Conservation (phyloP, 2,113 vertebrate genomes). For the Uropsilus gracilis region DNA sequence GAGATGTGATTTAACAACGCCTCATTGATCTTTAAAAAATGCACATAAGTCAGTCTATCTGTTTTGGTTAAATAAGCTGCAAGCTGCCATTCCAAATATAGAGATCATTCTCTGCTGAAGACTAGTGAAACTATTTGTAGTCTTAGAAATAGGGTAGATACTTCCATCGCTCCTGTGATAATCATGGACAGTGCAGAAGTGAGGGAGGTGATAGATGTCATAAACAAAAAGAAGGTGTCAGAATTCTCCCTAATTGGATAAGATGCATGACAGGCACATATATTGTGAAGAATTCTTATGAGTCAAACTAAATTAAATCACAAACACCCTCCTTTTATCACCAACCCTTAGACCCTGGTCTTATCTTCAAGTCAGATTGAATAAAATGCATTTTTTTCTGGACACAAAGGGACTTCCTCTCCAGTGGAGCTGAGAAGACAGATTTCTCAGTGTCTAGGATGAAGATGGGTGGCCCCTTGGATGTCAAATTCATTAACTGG, state of each 20-base stretch:
- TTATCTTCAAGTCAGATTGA: conserved; percentile 37
- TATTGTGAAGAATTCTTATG: background rate
- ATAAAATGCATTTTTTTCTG: conserved; percentile 32
- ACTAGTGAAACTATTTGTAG: background rate
- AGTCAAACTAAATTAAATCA: conserved; percentile 24
- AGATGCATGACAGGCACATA: background rate
- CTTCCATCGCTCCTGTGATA: background rate
- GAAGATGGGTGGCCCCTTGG: background rate
- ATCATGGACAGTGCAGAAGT: background rate
- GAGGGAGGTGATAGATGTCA: background rate
- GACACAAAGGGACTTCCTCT: background rate
- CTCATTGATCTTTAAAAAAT: background rate
- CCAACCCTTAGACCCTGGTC: background rate
- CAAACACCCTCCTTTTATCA: background rate
- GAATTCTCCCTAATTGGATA: background rate
- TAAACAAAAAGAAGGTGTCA: background rate
- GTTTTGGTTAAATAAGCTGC: background rate
- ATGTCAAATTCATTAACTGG: background rate
- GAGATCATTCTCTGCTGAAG: background rate
- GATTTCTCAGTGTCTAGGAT: background rate
- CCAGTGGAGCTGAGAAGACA: background rate
- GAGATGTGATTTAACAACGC: background rate
- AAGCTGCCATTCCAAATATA: background rate
- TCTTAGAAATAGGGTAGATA: background rate
- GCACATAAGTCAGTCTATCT: background rate